phyloP scores from a whole-genome alignment of 2,888 invertebrate genomes.

The Leptopilina myrica region DNA sequence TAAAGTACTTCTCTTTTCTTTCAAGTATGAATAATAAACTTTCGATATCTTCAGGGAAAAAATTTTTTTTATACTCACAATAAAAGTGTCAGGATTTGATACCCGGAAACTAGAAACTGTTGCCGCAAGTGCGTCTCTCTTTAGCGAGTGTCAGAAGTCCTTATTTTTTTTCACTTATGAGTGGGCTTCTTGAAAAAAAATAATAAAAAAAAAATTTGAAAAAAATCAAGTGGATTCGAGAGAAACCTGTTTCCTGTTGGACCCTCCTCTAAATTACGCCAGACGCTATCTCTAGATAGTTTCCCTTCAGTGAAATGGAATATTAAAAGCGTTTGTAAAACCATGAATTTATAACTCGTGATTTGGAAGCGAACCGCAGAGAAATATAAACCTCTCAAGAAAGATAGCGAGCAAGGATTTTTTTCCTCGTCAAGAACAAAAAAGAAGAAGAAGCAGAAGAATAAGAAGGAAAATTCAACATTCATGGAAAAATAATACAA shows the following conservation, averaged over 20 bases:
- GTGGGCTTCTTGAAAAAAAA: constrained; percentile 32
- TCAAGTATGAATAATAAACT: constrained; percentile 3
- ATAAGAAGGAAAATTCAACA: constrained; percentile 3
- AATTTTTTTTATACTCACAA: background rate
- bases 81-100: constrained; percentile 21
- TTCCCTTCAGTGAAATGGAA: constrained; percentile 36
- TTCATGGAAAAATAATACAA: constrained; percentile 6
- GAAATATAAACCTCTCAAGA: constrained; percentile 15
- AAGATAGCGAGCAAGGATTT: background rate
- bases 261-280: constrained; percentile 39
- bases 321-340: constrained; percentile 38
- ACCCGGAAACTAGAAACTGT: constrained; percentile 34
- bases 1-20: background rate
- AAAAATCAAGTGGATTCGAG: constrained; percentile 38
- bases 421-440: background rate
- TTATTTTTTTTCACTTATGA: constrained; percentile 24
- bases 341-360: constrained; percentile 26
- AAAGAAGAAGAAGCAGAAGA: background rate
- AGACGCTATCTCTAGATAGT: constrained; percentile 39
- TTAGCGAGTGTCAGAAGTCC: constrained; percentile 29
- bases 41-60: background rate
- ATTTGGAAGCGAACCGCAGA: constrained; percentile 4
- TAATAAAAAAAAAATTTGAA: no score
- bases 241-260: constrained; percentile 36
- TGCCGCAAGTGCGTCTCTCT: constrained; percentile 19